Conservation (phyloP, 35 echinoderm and acorn worm genomes). For the Heliocidaris tuberculata region DNA sequence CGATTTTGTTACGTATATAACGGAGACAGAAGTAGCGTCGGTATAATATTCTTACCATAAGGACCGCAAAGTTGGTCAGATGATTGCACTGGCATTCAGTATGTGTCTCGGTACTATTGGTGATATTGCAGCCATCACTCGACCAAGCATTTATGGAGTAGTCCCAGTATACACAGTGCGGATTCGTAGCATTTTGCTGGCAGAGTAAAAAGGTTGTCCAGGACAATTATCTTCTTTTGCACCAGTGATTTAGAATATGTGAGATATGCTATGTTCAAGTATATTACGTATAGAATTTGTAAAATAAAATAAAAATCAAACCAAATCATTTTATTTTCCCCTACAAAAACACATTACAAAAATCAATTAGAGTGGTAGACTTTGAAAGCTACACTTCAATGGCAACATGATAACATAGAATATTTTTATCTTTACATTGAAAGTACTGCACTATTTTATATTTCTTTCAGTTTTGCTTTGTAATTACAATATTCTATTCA, state of each 20-base stretch:
- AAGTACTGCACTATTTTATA: too few relatives aligned
- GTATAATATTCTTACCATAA: constrained; percentile 31
- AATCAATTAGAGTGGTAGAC: too few relatives aligned
- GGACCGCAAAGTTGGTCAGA: constrained; percentile 57
- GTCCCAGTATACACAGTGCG: neutral
- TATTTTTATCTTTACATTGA: too few relatives aligned
- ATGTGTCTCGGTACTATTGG: neutral
- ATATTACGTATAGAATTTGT: neutral
- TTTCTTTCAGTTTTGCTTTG: too few relatives aligned
- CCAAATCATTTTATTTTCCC: too few relatives aligned
- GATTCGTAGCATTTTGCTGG: neutral
- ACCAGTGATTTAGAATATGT: neutral
- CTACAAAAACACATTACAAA: too few relatives aligned
- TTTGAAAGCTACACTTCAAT: too few relatives aligned
- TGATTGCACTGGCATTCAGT: constrained; percentile 56
- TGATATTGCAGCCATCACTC: neutral
- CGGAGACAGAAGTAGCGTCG: too few relatives aligned
- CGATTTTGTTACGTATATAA: too few relatives aligned
- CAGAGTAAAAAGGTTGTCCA: neutral
- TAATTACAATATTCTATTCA: too few relatives aligned
- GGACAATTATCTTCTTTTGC: neutral
- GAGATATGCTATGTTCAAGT: neutral
- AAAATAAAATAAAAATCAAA: too few relatives aligned
- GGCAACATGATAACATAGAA: too few relatives aligned
- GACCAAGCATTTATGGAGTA: neutral